Percentiles rank a stretch among this genome's conserved stretches.
Conservation (phyloP, 1,140 invertebrate genomes). For the Vanessa atalanta region DNA sequence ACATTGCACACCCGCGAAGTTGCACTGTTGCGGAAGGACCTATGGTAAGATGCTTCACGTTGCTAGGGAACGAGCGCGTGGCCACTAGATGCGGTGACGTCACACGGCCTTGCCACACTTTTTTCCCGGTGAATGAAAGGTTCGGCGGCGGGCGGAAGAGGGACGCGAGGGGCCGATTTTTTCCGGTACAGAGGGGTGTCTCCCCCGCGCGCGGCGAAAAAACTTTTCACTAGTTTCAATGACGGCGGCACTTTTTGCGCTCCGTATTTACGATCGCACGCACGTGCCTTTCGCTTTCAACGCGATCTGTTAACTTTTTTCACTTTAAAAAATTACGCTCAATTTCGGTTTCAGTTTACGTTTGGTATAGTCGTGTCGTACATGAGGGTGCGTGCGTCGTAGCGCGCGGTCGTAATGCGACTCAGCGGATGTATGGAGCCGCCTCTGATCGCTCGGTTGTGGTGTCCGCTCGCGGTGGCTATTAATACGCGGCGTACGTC, state of each 20-base stretch:
- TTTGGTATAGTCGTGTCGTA: neutral
- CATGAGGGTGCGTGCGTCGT: slow-evolving; percentile 32
- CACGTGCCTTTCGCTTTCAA: slow-evolving; percentile 69
- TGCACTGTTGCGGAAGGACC: slow-evolving; percentile 38
- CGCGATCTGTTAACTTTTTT: slow-evolving; percentile 44
- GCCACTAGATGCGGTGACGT: slow-evolving; percentile 82
- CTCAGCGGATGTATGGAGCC: slow-evolving; percentile 53
- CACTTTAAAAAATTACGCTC: slow-evolving; percentile 43
- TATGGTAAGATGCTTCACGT: slow-evolving; percentile 64
- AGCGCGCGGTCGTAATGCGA: slow-evolving; percentile 53
- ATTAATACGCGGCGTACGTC: slow-evolving; percentile 77
- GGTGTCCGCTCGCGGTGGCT: slow-evolving; percentile 72
- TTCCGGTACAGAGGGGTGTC: slow-evolving; percentile 73
- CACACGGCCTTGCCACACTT: slow-evolving; percentile 82
- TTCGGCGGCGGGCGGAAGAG: slow-evolving; percentile 74
- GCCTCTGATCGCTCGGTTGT: slow-evolving; percentile 62
- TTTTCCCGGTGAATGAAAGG: slow-evolving; percentile 84
- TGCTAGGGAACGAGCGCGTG: slow-evolving; percentile 81
- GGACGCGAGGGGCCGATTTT: slow-evolving; percentile 76
- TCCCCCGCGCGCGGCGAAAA: slow-evolving; percentile 72
- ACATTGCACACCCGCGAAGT: slow-evolving; percentile 43
- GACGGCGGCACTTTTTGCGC: slow-evolving; percentile 76
- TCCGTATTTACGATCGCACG: slow-evolving; percentile 71
- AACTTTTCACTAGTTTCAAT: slow-evolving; percentile 80
- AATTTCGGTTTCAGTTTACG: slow-evolving; percentile 41